phyloP scores from a whole-genome alignment of 2,888 invertebrate genomes.

The Microchrysa polita region DNA sequence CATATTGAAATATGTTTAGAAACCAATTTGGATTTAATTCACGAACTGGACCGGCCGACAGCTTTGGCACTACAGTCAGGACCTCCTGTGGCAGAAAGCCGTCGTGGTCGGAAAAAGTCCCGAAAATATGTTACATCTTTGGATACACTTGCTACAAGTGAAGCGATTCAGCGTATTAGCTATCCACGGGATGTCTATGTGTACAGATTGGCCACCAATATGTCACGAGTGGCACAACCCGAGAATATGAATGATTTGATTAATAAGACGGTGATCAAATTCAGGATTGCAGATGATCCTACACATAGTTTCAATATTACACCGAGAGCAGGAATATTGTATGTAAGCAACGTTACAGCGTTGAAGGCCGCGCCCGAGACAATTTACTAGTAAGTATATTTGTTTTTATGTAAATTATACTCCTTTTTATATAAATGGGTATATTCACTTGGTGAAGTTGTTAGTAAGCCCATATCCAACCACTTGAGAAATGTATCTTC shows the following conservation, averaged over 20 bases:
- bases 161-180: conserved; percentile 51
- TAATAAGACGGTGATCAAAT: conserved; percentile 54
- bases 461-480: neutral
- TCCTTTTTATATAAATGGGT: no score
- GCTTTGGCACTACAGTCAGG: conserved; percentile 56
- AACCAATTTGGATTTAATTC: conserved; percentile 58
- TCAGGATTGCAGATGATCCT: conserved; percentile 59
- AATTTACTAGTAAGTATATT: conserved; percentile 60
- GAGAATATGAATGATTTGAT: conserved; percentile 57
- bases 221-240: conserved; percentile 66
- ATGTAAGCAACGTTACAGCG: conserved; percentile 65
- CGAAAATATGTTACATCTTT: conserved; percentile 52
- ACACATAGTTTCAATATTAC: conserved; percentile 68
- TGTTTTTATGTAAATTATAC: no score
- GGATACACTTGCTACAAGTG: conserved; percentile 53
- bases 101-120: conserved; percentile 38
- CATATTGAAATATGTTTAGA: conserved; percentile 60
- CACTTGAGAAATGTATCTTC: neutral
- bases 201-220: conserved; percentile 64
- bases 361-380: conserved; percentile 63
- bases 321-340: conserved; percentile 68
- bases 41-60: conserved; percentile 58
- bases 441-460: no score
- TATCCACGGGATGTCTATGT: conserved; percentile 61
- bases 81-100: conserved; percentile 13